Evolutionary conservation across 2,113 vertebrate genomes (phyloP), one percentile per base, ranked within the genome.

Genomic region (Eulemur rufifrons): DNA sequence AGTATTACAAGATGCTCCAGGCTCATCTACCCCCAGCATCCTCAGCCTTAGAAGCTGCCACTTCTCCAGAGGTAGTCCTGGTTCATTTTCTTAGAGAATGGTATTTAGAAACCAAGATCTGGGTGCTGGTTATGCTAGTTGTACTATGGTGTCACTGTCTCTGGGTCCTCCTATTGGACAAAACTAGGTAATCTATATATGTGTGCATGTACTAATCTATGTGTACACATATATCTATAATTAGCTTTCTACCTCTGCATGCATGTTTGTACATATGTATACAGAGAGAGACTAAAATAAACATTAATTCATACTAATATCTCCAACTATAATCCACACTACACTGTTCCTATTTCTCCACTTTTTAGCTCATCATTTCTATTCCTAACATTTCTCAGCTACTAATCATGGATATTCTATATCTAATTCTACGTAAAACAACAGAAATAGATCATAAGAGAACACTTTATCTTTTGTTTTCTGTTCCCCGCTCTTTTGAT

Each of bases 111-210:
- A 54, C 52, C 52, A 54, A 54, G 52, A 54, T 54, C 52, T 54
- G 15, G 52, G 52, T 54, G 15, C 52, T 54, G 52, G 52, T 17
- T 54, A 17, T 27, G 64, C 42, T 20, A 45, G 47, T 8, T 18
- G 7, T 29, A 12, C 39, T 1, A 47, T 8, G 39, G 6, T 13
- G 12, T 68, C 63, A 61, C 59, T 61, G 59, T 61, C 23, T 27
- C 23, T 61, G 59, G 59, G 59, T 61, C 59, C 59, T 27, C 23
- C 32, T 56, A 56, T 23, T 13, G 37, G n/a, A 34, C 73, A 25
- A 23, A 47, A 73, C 42, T 27, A 13, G 52, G 61, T 3, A 21
- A 27, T 4, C 64, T 1, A n/a, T 0, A 8, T 1, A 1, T 4
- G 25, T 37, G 34, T 68, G 63, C 9, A 8, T 61, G 21, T 32